Conservation (phyloP, 2,888 invertebrate genomes). For the Tipula lateralis region DNA sequence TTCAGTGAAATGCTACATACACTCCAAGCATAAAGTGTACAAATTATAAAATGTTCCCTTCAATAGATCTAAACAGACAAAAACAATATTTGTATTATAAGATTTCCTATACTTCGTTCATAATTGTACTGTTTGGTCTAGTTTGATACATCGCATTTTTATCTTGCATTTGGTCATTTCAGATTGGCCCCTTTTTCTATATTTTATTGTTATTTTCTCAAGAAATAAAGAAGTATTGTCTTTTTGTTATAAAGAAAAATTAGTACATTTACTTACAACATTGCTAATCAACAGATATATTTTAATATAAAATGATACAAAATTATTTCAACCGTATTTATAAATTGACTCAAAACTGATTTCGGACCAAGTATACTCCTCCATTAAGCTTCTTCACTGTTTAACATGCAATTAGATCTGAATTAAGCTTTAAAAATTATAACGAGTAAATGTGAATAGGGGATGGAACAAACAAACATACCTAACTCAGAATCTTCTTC, state of each 20-base stretch:
- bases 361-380: too few relatives aligned
- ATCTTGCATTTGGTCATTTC: neutral
- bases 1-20: neutral
- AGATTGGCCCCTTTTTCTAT: neutral
- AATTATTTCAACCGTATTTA: too few relatives aligned
- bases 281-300: too few relatives aligned
- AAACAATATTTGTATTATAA: neutral
- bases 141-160: neutral
- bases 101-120: neutral
- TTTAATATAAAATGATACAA: too few relatives aligned
- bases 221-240: neutral
- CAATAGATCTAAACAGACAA: neutral
- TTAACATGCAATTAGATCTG: too few relatives aligned
- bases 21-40: neutral
- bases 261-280: neutral
- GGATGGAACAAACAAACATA: too few relatives aligned
- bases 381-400: too few relatives aligned
- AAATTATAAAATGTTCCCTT: neutral
- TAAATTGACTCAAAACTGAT: too few relatives aligned
- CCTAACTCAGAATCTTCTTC: too few relatives aligned
- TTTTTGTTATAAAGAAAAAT: neutral
- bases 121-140: neutral
- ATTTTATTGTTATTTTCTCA: neutral
- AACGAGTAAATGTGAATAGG: too few relatives aligned
- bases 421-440: too few relatives aligned